Evolutionary conservation across 2,888 invertebrate species (phyloP), one percentile per base, ranked within the genome.

Genomic region (Lepidonotus clava): DNA sequence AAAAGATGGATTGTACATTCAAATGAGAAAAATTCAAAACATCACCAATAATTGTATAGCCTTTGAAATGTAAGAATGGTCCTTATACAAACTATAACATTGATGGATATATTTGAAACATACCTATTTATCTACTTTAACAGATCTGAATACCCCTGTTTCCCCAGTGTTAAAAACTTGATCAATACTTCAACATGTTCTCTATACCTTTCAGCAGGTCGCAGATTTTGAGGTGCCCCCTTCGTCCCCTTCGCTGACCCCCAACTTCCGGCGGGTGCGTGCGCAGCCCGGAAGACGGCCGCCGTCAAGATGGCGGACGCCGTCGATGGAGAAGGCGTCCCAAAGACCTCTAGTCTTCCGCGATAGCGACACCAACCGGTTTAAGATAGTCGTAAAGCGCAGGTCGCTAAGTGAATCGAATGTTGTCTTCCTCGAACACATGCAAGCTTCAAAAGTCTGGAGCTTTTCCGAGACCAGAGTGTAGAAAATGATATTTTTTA

Each of bases 361-460:
- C 46, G 51, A 80, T 46, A 28, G 6, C 80, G 46, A 80, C 46
- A 80, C 80, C 4, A 28, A 80, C 80, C 80, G 80, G 28, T 18
- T 80, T 41, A 51, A 41, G 80, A 32, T 80, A 28, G 80, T 80
- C 80, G 80, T 80, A 0, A 80, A 80, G 80, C 80, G 80, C 80
- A 80, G 80, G 80, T 80, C 80, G 80, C 80, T 80, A 14, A 80
- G 80, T 51, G 80, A 80, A 80, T 80, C 80, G 4, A 80, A 80
- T 28, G 80, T 80, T 14, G 80, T 80, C 80, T 80, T 80, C 80
- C 80, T 80, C 28, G 80, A 80, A 18, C 80, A 80, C 46, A 80
- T 80, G 80, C 80, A 80, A n/a, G 80, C 41, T 2, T 40, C 80
- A 8, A 41, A 80, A 32, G 28, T 80, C 46, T 80, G 80, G 80